Base-by-base conservation (phyloP, 2,888 invertebrate species). In the Clivina fossor region DNA sequence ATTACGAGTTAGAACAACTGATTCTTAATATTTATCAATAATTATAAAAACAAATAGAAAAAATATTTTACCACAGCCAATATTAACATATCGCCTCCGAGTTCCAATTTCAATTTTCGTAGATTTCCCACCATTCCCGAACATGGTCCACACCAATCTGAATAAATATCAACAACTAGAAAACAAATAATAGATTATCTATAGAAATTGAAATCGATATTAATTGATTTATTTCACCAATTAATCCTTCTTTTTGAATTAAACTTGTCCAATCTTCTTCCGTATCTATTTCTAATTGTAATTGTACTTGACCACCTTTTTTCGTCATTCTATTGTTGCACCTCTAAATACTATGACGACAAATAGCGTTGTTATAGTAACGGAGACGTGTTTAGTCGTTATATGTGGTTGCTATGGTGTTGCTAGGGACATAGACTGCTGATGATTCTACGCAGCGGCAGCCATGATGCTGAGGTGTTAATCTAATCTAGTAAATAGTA, bases 131-230 rank as follows among this genome's bases (percentile, higher is more conserved):
- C 78, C 88, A 94, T 90, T 19, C 90, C 91, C 56, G 82, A 73
- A 69, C 93, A 93, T 0, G 93, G 93, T 0, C 94, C 94, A 68
- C 91, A 89, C 94, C 94, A 95, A 59, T 89, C 90, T 4, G 93
- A 87, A 72, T 89, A 94, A 9, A 94, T 82, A 70, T 95, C 94
- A 56, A 92, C 79, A 57, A 95, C 89, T 86, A 70, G 38, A 71
- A 66, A 62, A 60, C 43, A n/a, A n/a, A n/a, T n/a, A n/a, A n/a
- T n/a, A n/a, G n/a, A n/a, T n/a, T n/a, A n/a, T n/a, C n/a, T n/a
- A n/a, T n/a, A n/a, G n/a, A n/a, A n/a, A n/a, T n/a, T n/a, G n/a
- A n/a, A n/a, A n/a, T n/a, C n/a, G n/a, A n/a, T n/a, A n/a, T n/a
- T n/a, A n/a, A n/a, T n/a, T n/a, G n/a, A n/a, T n/a, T n/a, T n/a